phyloP scores from a whole-genome alignment of 2,797 vertebrate species.

The Acridotheres tristis region DNA sequence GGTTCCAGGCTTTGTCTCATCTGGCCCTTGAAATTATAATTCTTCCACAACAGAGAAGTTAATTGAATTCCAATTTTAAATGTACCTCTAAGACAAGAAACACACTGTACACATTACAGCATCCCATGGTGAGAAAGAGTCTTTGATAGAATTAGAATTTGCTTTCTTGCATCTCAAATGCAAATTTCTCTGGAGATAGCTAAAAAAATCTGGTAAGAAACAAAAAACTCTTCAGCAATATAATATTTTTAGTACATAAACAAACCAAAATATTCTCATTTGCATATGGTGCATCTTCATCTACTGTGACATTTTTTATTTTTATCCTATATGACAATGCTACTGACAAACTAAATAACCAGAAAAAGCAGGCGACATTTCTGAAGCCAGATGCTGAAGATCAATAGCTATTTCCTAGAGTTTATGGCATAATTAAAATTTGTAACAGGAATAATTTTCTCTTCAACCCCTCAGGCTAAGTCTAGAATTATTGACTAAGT shows the following conservation, averaged over 20 bases:
- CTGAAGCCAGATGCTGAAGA: constrained; percentile 74
- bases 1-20: background rate
- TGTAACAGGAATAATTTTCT: constrained; percentile 78
- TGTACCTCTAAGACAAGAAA: constrained; percentile 21
- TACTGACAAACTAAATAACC: constrained; percentile 45
- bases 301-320: constrained; percentile 55
- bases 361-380: constrained; percentile 55
- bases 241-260: constrained; percentile 50
- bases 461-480: constrained; percentile 72
- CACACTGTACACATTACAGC: background rate
- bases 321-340: constrained; percentile 56
- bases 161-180: constrained; percentile 28
- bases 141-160: constrained; percentile 43
- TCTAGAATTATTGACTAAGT: constrained; percentile 76
- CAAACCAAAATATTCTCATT: constrained; percentile 49
- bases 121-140: constrained; percentile 3
- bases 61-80: constrained; percentile 13
- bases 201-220: constrained; percentile 23
- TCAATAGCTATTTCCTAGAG: constrained; percentile 78
- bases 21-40: background rate
- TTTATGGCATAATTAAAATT: constrained; percentile 83
- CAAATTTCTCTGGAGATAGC: constrained; percentile 35
- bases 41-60: background rate
- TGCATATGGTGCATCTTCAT: constrained; percentile 19
- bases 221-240: constrained; percentile 21